Evolutionary conservation across 1,140 invertebrate species (phyloP).

Genomic region (Hylaeus volcanicus): DNA sequence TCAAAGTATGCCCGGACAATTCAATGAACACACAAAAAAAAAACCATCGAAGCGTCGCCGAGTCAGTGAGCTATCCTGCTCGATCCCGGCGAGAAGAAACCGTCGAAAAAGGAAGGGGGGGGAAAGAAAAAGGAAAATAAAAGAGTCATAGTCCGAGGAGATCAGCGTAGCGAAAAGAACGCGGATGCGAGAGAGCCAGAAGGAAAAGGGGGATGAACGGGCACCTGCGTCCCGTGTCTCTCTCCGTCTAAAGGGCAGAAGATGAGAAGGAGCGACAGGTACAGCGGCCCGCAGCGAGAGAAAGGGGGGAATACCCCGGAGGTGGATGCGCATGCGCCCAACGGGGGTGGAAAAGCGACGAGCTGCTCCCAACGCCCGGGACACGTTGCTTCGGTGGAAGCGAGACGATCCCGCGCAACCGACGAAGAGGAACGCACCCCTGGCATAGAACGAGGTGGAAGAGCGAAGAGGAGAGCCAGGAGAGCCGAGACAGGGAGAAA

Average conservation of each 20-base stretch:
- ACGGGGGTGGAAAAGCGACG: conserved; percentile 74
- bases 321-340: conserved; percentile 72
- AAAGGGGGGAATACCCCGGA: conserved; percentile 58
- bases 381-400: conserved; percentile 54
- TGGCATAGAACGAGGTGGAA: conserved; percentile 7
- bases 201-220: background rate
- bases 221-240: background rate
- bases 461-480: conserved; percentile 9
- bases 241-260: background rate
- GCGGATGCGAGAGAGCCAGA: background rate
- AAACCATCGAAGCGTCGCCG: too few relatives aligned
- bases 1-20: too few relatives aligned
- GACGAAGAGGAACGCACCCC: background rate
- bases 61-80: too few relatives aligned
- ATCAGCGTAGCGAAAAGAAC: background rate
- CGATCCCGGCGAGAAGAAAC: too few relatives aligned
- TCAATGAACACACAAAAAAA: too few relatives aligned
- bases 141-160: background rate
- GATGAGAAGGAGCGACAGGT: conserved; percentile 12
- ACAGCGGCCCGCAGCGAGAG: conserved; percentile 13
- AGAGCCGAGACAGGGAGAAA: background rate
- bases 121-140: background rate
- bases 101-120: background rate
- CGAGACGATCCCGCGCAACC: conserved; percentile 3
- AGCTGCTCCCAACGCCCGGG: conserved; percentile 79